A percentile compares a stretch with the other conserved stretches of the same genome.
phyloP scores from a whole-genome alignment of 2,113 vertebrate species.

The Limnothrissa miodon region DNA sequence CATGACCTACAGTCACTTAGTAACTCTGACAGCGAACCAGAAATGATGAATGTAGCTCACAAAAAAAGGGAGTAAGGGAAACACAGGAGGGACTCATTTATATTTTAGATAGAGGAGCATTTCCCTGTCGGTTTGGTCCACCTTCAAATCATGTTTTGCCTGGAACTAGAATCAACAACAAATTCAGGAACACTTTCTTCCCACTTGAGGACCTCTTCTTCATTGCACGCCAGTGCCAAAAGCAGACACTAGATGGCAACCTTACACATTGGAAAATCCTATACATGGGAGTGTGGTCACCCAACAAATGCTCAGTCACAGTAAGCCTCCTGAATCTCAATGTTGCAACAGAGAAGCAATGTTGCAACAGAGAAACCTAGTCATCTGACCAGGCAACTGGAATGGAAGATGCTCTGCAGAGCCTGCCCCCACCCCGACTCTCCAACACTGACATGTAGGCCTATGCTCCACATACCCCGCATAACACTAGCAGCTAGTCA shows the following conservation, averaged over 20 bases:
- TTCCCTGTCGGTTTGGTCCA: neutral
- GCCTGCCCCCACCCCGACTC: neutral
- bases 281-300: neutral
- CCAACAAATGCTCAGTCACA: slow-evolving; percentile 13
- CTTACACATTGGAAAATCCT: slow-evolving; percentile 2
- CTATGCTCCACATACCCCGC: neutral
- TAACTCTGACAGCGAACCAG: neutral
- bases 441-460: neutral
- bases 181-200: neutral
- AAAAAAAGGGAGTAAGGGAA: neutral
- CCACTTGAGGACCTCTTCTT: too few relatives aligned
- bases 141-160: neutral
- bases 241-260: slow-evolving; percentile 35
- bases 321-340: slow-evolving; percentile 4
- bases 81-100: neutral
- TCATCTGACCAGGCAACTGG: slow-evolving; percentile 13
- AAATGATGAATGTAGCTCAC: neutral
- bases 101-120: neutral
- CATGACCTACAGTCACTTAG: slow-evolving; percentile 1
- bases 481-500: slow-evolving; percentile 6
- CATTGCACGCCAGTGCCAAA: neutral
- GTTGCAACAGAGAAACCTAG: slow-evolving; percentile 10
- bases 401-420: neutral
- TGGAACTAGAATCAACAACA: neutral
- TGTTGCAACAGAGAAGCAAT: slow-evolving; percentile 16